Base-by-base conservation (phyloP, 2,888 invertebrate genomes). In the Netelia melanura region DNA sequence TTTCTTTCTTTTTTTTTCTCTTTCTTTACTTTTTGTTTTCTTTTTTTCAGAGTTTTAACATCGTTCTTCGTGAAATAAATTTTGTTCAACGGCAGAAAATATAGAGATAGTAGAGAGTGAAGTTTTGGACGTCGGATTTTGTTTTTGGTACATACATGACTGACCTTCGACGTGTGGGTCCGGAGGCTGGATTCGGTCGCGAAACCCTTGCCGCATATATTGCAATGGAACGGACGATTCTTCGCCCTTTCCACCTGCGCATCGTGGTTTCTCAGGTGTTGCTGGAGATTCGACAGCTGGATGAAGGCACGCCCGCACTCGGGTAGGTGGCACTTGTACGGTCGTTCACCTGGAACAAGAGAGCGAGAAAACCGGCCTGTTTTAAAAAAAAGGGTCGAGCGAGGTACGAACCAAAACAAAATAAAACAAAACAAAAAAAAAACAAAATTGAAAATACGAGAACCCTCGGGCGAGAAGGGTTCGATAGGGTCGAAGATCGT, bases 151-250 rank as follows among this genome's bases (percentile, higher is more conserved):
- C 95, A 95, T 95, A 95, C 95, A 95, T 95, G 95, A 96, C 97
- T 96, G 96, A 99, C 99, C 98, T 99, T 99, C 94, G 98, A 97
- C 91, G 98, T 98, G 94, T 99, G 99, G 85, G 98, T 98, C 94
- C 98, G 96, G 89, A 99, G 95, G 94, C 98, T 98, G 94, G 98
- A 98, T 93, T 99, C 98, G 65, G 98, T 98, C 84, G 98, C 98
- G 94, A 99, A 99, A 64, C 98, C 98, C 93, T 99, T 98, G 81
- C 98, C 98, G 94, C 99, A 99, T 90, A 98, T 98, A 94, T 97
- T 98, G 94, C 99, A 99, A 93, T 98, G 98, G 94, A 98, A 98
- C 76, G 98, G 98, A 86, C 98, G 95, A 95, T 98, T 98, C 94
- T 98, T 98, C 92, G 98, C 98, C 89, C 98, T 96, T 92, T 98